Percentiles rank a stretch among this genome's conserved stretches.
phyloP scores from a whole-genome alignment of 2,888 invertebrate genomes.

The Limenitis camilla region DNA sequence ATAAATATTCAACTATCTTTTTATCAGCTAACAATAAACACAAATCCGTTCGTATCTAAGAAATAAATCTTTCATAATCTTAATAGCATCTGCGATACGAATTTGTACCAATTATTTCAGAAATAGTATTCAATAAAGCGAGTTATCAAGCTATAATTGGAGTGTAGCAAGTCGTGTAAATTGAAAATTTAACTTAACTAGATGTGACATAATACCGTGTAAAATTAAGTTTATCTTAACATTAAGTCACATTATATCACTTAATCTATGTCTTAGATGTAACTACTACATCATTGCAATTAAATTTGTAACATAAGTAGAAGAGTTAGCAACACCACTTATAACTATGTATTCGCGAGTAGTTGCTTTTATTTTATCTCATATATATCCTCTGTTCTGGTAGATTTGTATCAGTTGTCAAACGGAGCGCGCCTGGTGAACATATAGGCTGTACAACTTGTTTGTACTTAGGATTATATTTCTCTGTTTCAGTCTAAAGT shows the following conservation, averaged over 20 bases:
- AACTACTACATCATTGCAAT: no score
- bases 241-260: not conserved
- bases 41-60: conserved; percentile 14
- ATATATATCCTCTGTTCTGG: no score
- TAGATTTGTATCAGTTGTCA: no score
- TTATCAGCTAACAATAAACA: conserved; percentile 17
- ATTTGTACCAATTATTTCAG: conserved; percentile 49
- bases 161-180: conserved; percentile 25
- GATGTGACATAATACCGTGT: conserved; percentile 14
- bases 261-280: not conserved
- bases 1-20: conserved; percentile 2
- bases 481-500: no score
- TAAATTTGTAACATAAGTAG: no score
- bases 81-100: conserved; percentile 53
- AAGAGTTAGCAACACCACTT: no score
- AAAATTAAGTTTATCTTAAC: conserved; percentile 3
- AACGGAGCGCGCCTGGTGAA: no score
- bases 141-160: conserved; percentile 42
- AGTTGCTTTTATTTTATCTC: no score
- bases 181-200: not conserved
- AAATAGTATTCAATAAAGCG: conserved; percentile 53
- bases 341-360: no score
- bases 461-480: no score
- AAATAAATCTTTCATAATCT: conserved; percentile 56
- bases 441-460: no score